These are phyloP conservation scores for Enteromius afrohamiltoni DNA, from an alignment of 2,797 vertebrate species.

Conservation along the genomic window DNA sequence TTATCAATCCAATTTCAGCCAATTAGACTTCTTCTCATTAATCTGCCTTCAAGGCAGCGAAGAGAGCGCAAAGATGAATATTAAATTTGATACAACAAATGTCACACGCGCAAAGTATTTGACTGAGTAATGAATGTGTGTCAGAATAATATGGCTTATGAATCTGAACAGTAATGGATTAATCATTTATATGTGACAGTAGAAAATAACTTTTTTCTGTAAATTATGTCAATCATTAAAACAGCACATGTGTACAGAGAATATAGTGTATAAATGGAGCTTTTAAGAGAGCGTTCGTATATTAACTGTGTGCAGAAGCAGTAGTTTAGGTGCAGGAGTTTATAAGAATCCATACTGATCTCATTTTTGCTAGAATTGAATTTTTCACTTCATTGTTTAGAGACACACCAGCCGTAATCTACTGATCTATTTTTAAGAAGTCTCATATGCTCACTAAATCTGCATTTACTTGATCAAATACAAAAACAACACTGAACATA, in stretches of 20 bases:
- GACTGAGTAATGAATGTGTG: constrained; percentile 12
- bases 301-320: neutral
- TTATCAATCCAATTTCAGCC: constrained; percentile 47
- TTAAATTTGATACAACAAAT: constrained; percentile 45
- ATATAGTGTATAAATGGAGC: neutral
- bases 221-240: neutral
- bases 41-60: constrained; percentile 45
- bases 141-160: constrained; percentile 28
- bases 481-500: too few relatives aligned
- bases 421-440: neutral
- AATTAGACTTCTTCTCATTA: constrained; percentile 50
- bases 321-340: neutral
- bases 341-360: neutral
- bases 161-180: constrained; percentile 30
- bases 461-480: neutral
- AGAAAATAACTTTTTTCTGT: neutral
- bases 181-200: constrained; percentile 9
- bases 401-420: neutral
- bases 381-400: neutral
- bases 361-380: neutral
- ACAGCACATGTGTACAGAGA: neutral
- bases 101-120: constrained; percentile 27
- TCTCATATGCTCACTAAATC: neutral
- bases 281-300: neutral
- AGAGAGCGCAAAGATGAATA: constrained; percentile 19